A percentile compares a stretch with the other conserved stretches of the same genome.
phyloP scores from a whole-genome alignment of 1,140 invertebrate genomes.

The Zeugodacus cucurbitae region DNA sequence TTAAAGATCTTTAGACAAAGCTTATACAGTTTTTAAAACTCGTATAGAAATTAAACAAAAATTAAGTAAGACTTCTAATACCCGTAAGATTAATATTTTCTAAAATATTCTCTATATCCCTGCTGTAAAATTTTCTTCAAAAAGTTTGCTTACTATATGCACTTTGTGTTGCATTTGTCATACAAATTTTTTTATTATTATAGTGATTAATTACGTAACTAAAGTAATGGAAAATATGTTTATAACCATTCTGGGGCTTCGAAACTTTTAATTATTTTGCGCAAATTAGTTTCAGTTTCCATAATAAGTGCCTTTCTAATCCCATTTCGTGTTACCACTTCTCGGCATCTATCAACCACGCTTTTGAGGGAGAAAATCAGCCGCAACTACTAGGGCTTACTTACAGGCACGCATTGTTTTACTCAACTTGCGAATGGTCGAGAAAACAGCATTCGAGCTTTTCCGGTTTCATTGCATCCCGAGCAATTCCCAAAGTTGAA shows the following conservation, averaged over 20 bases:
- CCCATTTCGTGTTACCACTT: neutral
- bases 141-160: no score
- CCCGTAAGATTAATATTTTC: no score
- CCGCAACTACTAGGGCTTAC: neutral
- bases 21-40: no score
- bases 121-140: no score
- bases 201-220: neutral
- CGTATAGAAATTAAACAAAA: no score
- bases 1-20: no score
- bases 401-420: neutral
- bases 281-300: conserved; percentile 6
- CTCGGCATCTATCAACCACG: neutral
- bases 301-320: conserved; percentile 23
- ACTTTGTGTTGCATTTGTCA: no score
- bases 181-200: no score
- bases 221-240: neutral
- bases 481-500: conserved; percentile 3
- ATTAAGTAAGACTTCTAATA: no score
- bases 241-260: neutral
- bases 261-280: neutral
- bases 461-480: conserved; percentile 27
- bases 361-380: neutral
- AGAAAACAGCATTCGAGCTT: no score
- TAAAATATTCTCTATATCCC: no score
- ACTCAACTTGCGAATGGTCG: no score